Evolutionary conservation across 2,888 invertebrate genomes (phyloP).

Genomic region (Ischnura elegans): DNA sequence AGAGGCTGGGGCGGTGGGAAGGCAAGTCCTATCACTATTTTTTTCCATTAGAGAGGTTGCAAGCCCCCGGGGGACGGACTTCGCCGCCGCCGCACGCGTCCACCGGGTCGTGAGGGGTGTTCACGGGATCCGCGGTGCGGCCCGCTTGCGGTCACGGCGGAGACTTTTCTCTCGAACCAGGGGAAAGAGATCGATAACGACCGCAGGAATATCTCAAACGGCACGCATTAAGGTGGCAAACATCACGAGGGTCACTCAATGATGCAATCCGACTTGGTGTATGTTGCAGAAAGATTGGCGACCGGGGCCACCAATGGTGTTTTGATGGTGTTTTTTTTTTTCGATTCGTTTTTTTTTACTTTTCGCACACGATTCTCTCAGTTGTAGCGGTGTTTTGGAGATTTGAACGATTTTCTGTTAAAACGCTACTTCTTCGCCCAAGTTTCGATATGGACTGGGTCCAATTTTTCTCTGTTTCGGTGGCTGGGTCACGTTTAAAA

Average conservation of each 20-base stretch:
- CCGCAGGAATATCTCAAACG: not conserved
- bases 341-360: too few relatives aligned
- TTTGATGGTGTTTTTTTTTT: too few relatives aligned
- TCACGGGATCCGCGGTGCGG: not conserved
- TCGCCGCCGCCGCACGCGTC: not conserved
- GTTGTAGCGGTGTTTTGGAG: not conserved
- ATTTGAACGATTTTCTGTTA: not conserved
- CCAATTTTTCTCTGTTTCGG: too few relatives aligned
- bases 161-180: not conserved
- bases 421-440: not conserved
- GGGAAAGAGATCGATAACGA: not conserved
- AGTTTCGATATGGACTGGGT: too few relatives aligned
- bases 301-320: too few relatives aligned
- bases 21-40: not conserved
- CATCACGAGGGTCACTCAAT: not conserved
- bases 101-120: not conserved
- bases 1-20: too few relatives aligned
- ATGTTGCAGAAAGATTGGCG: not conserved
- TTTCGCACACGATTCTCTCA: not conserved
- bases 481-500: too few relatives aligned
- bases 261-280: not conserved
- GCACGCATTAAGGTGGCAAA: slow-evolving; percentile 22
- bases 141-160: not conserved
- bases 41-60: not conserved
- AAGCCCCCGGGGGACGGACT: not conserved